Evolutionary conservation across 1,140 invertebrate species (phyloP).

Genomic region (Periplaneta americana): DNA sequence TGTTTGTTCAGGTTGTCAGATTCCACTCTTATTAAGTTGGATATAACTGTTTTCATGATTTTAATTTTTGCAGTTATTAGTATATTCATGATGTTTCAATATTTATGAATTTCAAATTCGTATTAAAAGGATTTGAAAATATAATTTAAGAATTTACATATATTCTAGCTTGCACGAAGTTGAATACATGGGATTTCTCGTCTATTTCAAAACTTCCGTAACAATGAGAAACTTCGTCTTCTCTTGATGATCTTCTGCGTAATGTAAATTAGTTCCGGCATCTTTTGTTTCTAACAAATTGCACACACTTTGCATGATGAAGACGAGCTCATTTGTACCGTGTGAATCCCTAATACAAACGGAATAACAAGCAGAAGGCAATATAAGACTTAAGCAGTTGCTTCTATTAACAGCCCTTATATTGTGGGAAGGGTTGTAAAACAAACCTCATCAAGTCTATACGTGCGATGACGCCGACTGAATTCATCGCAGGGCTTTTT

Average conservation of each 20-base stretch:
- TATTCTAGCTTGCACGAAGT: not conserved
- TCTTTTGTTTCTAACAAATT: not conserved
- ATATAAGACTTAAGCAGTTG: not conserved
- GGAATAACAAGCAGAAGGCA: not conserved
- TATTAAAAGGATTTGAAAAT: no score
- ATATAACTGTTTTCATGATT: no score
- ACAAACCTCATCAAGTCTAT: slow-evolving; percentile 11
- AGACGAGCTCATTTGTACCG: not conserved
- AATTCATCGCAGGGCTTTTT: slow-evolving; percentile 4
- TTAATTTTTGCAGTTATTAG: no score
- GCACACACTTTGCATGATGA: not conserved
- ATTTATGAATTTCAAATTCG: no score
- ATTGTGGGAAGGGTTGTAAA: slow-evolving; percentile 1
- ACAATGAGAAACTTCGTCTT: not conserved
- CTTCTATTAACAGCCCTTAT: not conserved
- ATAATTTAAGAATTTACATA: no score
- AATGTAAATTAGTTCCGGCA: not conserved
- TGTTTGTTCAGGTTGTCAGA: no score
- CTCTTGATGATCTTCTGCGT: not conserved
- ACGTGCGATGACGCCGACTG: not conserved
- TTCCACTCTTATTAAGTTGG: no score
- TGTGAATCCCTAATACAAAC: not conserved
- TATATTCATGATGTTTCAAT: no score
- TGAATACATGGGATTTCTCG: not conserved
- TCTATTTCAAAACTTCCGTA: not conserved